A percentile compares a stretch with the other conserved stretches of the same genome.
phyloP scores from a whole-genome alignment of 2,113 vertebrate species.

The Chelonoidis abingdonii region DNA sequence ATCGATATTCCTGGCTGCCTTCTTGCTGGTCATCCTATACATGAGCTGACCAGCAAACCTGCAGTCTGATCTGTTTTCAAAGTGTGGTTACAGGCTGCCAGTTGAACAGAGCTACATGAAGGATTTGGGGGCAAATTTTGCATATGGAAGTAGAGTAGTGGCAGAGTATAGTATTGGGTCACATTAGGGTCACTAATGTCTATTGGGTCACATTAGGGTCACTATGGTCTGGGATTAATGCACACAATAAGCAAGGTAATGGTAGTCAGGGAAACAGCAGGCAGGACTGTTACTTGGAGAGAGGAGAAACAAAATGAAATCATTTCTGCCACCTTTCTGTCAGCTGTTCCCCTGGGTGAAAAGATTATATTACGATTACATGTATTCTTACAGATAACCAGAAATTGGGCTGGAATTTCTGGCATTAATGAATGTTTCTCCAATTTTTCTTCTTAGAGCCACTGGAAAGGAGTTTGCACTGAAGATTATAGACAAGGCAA shows the following conservation, averaged over 20 bases:
- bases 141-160: neutral
- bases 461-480: conserved; percentile 96
- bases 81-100: neutral
- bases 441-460: conserved; percentile 78
- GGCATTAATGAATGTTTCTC: neutral
- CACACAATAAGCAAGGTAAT: neutral
- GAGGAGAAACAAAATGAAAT: neutral
- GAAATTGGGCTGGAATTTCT: neutral
- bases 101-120: neutral
- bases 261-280: conserved; percentile 69
- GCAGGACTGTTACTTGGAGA: neutral
- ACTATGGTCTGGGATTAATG: conserved; percentile 3
- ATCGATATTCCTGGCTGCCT: neutral
- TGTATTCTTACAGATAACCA: neutral
- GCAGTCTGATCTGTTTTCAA: neutral
- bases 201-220: neutral
- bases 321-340: neutral
- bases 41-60: neutral
- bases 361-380: neutral
- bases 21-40: neutral
- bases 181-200: neutral
- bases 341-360: neutral
- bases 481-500: conserved; percentile 98
- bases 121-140: neutral
- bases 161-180: conserved; percentile 13